Evolutionary conservation across 2,113 vertebrate species (phyloP), one percentile per base, ranked within the genome.

Genomic region (Sciurus niger): DNA sequence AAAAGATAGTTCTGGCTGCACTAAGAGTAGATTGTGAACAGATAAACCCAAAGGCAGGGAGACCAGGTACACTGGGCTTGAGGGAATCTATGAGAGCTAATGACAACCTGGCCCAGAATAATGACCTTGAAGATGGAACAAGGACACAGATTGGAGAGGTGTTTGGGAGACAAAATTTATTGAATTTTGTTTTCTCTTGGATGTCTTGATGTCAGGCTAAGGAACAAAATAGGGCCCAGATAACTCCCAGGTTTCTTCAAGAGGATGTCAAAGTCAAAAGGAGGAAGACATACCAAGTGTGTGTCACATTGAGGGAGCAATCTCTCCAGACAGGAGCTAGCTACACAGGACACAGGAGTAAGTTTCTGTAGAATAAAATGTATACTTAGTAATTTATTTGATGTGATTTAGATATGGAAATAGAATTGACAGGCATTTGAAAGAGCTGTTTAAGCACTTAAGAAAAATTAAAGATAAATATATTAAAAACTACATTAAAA

Each of bases 401-500:
- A 53, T 76, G 20, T 32, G 20, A 67, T 85, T 70, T 65, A 76
- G 58, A 25, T n/a, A 76, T 92, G 32, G 53, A 85, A 77, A 63
- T 94, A 22, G 14, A 77, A 82, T 84, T 82, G 4, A 80, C 76
- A 20, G 20, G 14, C 73, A 80, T 80, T 93, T 84, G 78, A 74
- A 40, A 79, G 34, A 46, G 77, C 40, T 74, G 8, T 73, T 90
- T 51, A 8, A 70, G 37, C n/a, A 79, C 60, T 6, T 94, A 18
- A 34, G 14, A 68, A 67, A 90, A 55, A 51, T 48, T 91, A 65
- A 85, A 48, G 16, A 77, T 83, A 94, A 37, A 72, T 86, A 13
- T 34, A 17, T 37, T 78, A 65, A 70, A 90, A 93, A 79, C 46
- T 37, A 70, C 78, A 65, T 43, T 87, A 77, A 76, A 88, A 92